These are phyloP conservation scores for Drosophila pseudotakahashii DNA, from an alignment of 2,888 invertebrate genomes.

Conservation along the genomic window DNA sequence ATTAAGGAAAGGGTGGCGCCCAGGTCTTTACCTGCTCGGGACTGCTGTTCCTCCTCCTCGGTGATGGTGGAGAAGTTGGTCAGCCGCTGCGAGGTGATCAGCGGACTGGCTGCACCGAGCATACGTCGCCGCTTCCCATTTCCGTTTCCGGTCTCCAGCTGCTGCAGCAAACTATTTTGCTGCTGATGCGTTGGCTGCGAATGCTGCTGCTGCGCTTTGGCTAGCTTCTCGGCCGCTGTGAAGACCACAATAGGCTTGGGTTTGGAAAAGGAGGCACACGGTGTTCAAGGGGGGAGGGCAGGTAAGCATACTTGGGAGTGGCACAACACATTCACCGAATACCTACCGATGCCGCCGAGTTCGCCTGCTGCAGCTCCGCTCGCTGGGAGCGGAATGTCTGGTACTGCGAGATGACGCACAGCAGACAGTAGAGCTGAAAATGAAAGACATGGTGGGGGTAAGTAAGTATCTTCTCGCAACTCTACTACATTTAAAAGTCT, in stretches of 20 bases:
- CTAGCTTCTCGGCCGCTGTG: conserved; percentile 53
- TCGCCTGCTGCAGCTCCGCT: conserved; percentile 82
- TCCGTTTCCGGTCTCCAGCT: conserved; percentile 26
- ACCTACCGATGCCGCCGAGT: conserved; percentile 86
- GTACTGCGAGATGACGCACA: conserved; percentile 94
- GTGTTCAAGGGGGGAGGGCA: conserved; percentile 11
- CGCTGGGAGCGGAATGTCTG: conserved; percentile 89
- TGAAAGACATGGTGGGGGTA: neutral
- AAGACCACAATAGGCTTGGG: conserved; percentile 62
- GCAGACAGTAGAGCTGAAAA: conserved; percentile 90
- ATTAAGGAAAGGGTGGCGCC: too few relatives aligned
- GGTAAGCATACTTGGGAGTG: conserved; percentile 28
- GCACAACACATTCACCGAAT: conserved; percentile 27
- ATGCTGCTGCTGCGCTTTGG: conserved; percentile 57
- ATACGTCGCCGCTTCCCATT: conserved; percentile 61
- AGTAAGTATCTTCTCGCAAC: neutral
- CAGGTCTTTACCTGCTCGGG: conserved; percentile 19
- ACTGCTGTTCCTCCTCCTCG: conserved; percentile 69
- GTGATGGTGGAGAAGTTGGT: conserved; percentile 75
- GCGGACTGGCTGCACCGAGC: conserved; percentile 54
- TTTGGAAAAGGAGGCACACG: conserved; percentile 12
- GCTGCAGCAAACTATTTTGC: neutral
- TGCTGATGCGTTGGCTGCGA: conserved; percentile 8
- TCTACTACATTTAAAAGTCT: neutral
- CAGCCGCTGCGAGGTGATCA: conserved; percentile 70